Base-by-base conservation (phyloP, 2,797 vertebrate genomes). In the Xenops minutus region DNA sequence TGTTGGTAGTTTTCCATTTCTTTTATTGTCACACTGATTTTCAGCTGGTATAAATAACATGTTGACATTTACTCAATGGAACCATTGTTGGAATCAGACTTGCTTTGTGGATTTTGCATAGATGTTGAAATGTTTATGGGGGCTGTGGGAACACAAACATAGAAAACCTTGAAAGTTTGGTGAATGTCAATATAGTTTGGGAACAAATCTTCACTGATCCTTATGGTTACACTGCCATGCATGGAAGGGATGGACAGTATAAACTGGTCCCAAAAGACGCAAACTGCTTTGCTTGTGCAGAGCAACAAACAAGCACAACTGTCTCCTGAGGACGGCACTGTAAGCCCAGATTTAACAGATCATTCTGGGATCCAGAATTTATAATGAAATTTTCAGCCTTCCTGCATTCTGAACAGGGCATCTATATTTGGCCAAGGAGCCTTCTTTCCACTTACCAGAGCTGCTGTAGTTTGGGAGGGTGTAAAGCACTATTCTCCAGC, bases 151-250 rank as follows among this genome's bases (percentile, higher is more conserved):
- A 9, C 19, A 85, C 30, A 48, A 56, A 56, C 63, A 9, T 3
- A 46, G n/a, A 46, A 75, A 79, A 69, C 15, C 27, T 52, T 51
- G 30, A 20, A 79, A 85, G n/a, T 82, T 0, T 39, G 24, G 63
- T 29, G 34, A 75, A 43, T n/a, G 19, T 68, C 46, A 52, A 0
- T 34, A 55, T 22, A 52, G 10, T 37, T 52, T 44, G 29, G 32
- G 21, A 73, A 58, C 49, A 8, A 51, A 51, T 58, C 27, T 74
- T 52, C 16, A 24, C 59, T 75, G 26, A 49, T 23, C 7, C 23
- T 56, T 56, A 6, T 0, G 0, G 19, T 84, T 73, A 62, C 5
- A 0, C 20, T 59, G 78, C 32, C 22, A 10, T 12, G 5, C 7
- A 1, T 10, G 20, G 39, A 66, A 82, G 34, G n/a, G 36, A 48